A percentile compares a stretch with the other conserved stretches of the same genome.
phyloP scores from a whole-genome alignment of 2,888 invertebrate species.

The Geotrupes spiniger region DNA sequence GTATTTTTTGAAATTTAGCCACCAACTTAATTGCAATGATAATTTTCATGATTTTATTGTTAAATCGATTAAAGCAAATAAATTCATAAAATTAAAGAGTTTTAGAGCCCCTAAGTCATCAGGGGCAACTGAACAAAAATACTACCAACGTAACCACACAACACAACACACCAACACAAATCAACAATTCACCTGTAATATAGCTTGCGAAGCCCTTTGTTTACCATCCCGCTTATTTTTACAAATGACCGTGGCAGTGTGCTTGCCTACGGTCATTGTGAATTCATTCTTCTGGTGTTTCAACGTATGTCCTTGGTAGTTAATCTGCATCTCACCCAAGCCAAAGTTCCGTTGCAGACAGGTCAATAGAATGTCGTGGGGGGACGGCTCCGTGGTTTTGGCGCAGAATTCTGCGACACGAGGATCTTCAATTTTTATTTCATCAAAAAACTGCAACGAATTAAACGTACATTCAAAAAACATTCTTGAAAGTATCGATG shows the following conservation, averaged over 20 bases:
- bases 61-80: no score
- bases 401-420: conserved; percentile 92
- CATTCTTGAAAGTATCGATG: not conserved
- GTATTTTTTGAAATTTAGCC: no score
- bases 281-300: conserved; percentile 92
- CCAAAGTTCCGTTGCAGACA: conserved; percentile 93
- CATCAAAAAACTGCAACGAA: conserved; percentile 81
- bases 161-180: not conserved
- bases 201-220: conserved; percentile 92
- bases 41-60: no score
- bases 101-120: no score
- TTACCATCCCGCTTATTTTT: conserved; percentile 96
- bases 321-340: conserved; percentile 82
- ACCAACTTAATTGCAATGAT: no score
- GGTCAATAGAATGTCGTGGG: conserved; percentile 89
- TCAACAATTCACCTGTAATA: conserved; percentile 68
- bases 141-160: not conserved
- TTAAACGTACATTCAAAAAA: no score
- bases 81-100: no score
- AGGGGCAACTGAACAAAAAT: no score
- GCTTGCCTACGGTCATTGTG: conserved; percentile 92
- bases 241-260: conserved; percentile 86
- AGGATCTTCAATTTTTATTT: conserved; percentile 90
- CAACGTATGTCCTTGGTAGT: conserved; percentile 75
- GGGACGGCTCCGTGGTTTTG: conserved; percentile 94